Percentiles rank a stretch among this genome's conserved stretches.
Evolutionary conservation across 2,113 vertebrate species (phyloP).

Genomic region (Galbula dea): DNA sequence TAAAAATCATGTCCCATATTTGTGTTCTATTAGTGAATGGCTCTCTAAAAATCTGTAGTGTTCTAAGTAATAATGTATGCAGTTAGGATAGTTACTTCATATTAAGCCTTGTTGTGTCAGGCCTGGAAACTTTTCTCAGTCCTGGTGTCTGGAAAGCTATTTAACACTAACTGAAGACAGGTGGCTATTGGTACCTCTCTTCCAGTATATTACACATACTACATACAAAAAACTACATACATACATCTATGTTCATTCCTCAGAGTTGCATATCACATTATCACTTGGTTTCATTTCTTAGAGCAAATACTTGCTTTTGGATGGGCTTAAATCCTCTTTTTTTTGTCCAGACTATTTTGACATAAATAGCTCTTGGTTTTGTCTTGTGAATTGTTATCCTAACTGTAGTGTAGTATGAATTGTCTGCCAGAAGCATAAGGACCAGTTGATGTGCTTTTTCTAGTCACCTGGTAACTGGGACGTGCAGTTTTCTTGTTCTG

Average conservation of each 20-base stretch:
- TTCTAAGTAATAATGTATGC: background rate
- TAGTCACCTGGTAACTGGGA: background rate
- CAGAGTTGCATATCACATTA: background rate
- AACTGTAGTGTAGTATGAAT: background rate
- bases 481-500: background rate
- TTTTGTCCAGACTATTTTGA: background rate
- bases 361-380: background rate
- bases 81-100: background rate
- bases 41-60: background rate
- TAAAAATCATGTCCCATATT: background rate
- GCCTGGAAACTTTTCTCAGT: background rate
- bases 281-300: background rate
- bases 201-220: background rate
- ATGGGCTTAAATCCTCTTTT: background rate
- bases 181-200: background rate
- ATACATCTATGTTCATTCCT: background rate
- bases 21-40: background rate
- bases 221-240: fast-evolving
- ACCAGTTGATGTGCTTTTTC: background rate
- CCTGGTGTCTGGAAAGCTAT: background rate
- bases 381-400: background rate
- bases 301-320: background rate
- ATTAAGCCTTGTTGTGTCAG: background rate
- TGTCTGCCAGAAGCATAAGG: fast-evolving
- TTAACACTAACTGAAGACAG: background rate